phyloP scores from a whole-genome alignment of 2,113 vertebrate genomes.

The Orcinus orca region DNA sequence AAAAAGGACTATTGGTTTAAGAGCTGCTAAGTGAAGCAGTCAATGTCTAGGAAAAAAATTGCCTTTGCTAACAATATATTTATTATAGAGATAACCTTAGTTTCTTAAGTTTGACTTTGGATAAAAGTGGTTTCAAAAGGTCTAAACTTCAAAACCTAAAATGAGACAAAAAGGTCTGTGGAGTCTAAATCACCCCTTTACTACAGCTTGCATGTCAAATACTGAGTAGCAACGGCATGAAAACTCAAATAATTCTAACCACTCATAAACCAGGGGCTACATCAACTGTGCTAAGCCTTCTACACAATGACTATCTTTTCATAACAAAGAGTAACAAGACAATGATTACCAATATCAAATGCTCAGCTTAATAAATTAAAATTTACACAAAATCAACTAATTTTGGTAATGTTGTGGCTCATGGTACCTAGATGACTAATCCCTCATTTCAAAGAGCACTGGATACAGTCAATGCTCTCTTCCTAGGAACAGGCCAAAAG shows the following conservation, averaged over 20 bases:
- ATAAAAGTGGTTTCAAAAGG: constrained; percentile 41
- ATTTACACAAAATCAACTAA: neutral
- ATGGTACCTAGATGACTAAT: neutral
- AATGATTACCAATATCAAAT: neutral
- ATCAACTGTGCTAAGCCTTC: neutral
- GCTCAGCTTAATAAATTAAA: neutral
- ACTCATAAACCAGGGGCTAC: neutral
- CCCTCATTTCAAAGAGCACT: neutral
- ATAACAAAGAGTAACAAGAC: neutral
- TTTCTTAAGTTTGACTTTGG: constrained; percentile 38
- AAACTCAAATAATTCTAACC: neutral
- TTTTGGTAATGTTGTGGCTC: neutral
- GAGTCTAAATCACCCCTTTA: neutral
- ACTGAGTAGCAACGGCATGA: neutral
- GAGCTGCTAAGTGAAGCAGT: neutral
- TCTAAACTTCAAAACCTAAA: constrained; percentile 17
- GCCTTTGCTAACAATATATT: neutral
- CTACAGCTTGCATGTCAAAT: neutral
- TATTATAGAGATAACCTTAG: neutral
- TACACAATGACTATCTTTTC: neutral
- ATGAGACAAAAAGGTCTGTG: neutral
- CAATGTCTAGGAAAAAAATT: neutral
- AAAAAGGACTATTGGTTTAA: neutral
- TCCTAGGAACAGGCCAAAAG: neutral
- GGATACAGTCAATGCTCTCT: neutral